Evolutionary conservation across 2,797 vertebrate species (phyloP).

Genomic region (Champsocephalus gunnari): DNA sequence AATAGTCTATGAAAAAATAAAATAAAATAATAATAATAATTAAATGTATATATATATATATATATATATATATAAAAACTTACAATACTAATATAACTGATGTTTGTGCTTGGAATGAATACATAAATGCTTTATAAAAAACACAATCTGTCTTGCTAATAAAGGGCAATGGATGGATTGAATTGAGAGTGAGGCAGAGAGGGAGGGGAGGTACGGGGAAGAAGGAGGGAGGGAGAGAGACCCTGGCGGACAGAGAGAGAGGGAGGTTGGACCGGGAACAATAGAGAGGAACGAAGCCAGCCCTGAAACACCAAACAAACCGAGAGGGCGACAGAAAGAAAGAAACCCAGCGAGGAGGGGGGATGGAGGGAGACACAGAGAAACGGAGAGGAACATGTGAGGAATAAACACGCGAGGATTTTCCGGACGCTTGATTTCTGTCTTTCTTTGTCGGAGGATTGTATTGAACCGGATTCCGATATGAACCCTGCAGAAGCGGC

Average conservation of each 20-base stretch:
- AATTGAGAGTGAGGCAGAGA: conserved; percentile 15
- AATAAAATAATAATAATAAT: too few species aligned
- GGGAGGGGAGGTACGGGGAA: conserved; percentile 13
- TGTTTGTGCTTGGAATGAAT: not conserved
- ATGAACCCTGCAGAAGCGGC: conserved; percentile 80
- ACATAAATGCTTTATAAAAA: not conserved
- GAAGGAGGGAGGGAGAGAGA: conserved; percentile 61
- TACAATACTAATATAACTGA: not conserved
- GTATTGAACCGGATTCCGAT: conserved; percentile 64
- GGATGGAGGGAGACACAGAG: conserved; percentile 29
- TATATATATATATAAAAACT: too few species aligned
- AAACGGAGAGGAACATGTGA: conserved; percentile 53
- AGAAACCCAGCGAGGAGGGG: conserved; percentile 14
- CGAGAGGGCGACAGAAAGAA: conserved; percentile 56
- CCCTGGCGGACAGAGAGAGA: conserved; percentile 73
- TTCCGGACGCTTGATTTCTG: conserved; percentile 13
- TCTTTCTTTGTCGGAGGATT: conserved; percentile 61
- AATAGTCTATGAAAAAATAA: too few species aligned
- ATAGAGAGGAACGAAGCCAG: conserved; percentile 78
- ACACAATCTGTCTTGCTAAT: conserved; percentile 15
- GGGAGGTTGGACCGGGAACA: conserved; percentile 79
- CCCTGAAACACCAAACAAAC: conserved; percentile 52
- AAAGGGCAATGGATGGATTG: conserved; percentile 46
- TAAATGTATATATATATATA: too few species aligned
- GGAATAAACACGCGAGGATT: conserved; percentile 35